Base-by-base conservation (phyloP, 2,113 vertebrate genomes). In the Phyllostomus discolor region DNA sequence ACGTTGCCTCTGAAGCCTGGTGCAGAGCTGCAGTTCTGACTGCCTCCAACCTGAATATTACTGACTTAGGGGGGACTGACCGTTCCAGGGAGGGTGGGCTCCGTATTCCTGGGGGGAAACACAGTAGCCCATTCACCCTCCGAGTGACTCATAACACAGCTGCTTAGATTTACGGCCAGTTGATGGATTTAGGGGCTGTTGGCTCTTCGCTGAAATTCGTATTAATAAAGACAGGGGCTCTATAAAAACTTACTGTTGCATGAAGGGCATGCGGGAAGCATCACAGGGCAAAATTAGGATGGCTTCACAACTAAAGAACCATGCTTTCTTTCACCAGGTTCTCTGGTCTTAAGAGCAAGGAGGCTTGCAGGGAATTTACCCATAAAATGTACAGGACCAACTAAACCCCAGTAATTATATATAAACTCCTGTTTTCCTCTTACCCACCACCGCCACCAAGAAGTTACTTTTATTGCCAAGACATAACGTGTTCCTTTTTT, bases 151-250 rank as follows among this genome's bases (percentile, higher is more conserved):
- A 98, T 31, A 96, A 94, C 57, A 57, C 97, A 98, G 97, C 97
- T 98, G 98, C 97, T 96, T 81, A 92, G 97, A 98, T 97, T 97
- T 98, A 98, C 41, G 73, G 92, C 48, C 97, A 97, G 97, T 93
- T 96, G 97, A 97, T 96, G 96, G 97, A 97, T 98, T 97, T 97
- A 97, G 97, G 91, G 78, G 82, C 95, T 93, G 94, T 91, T 97
- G 93, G 91, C 5, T 96, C 97, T 97, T 97, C 97, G 86, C 97
- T 97, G 86, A 91, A 94, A 83, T 78, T 93, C 69, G 84, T 97
- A 97, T 92, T 95, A 84, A 87, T 95, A 88, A 67, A 97, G 97
- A 94, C 83, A 57, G 96, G 94, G 80, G 62, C 38, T 96, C 87
- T 98, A 54, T 95, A 92, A 90, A 94, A 95, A 92, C 72, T 85